These are phyloP conservation scores for Zapornia atra DNA, from an alignment of 2,113 vertebrate species.

Conservation along the genomic window DNA sequence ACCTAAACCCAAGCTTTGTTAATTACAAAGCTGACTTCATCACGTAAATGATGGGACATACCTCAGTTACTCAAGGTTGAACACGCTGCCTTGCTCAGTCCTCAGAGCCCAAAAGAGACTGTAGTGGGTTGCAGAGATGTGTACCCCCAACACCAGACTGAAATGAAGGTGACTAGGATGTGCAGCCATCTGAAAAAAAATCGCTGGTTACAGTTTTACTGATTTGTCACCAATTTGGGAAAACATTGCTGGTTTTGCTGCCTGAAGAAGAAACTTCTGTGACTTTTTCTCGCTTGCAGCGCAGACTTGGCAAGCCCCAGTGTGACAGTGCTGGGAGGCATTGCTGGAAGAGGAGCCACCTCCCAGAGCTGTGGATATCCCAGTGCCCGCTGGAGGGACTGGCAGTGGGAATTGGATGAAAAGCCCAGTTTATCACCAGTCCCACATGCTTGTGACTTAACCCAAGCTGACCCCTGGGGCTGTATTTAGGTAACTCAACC, in stretches of 20 bases:
- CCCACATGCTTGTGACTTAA: not conserved
- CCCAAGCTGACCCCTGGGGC: not conserved
- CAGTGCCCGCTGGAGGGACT: not conserved
- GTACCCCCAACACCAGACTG: not conserved
- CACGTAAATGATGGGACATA: not conserved
- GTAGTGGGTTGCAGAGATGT: rapidly evolving
- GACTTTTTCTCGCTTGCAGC: not conserved
- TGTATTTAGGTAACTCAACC: not conserved
- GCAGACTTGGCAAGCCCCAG: not conserved
- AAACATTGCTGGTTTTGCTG: not conserved
- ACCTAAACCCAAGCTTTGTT: not conserved
- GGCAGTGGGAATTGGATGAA: not conserved
- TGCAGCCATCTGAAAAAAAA: not conserved
- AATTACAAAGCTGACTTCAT: not conserved
- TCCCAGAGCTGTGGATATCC: not conserved
- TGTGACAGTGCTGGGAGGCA: not conserved
- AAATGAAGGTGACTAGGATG: not conserved
- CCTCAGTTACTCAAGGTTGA: not conserved
- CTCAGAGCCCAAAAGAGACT: not conserved
- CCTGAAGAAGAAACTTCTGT: not conserved
- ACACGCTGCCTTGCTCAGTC: not conserved
- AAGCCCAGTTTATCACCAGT: not conserved
- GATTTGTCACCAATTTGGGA: not conserved
- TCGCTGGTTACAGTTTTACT: not conserved
- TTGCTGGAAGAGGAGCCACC: not conserved